phyloP scores from a whole-genome alignment of 2,113 vertebrate species.

The Trachemys scripta region DNA sequence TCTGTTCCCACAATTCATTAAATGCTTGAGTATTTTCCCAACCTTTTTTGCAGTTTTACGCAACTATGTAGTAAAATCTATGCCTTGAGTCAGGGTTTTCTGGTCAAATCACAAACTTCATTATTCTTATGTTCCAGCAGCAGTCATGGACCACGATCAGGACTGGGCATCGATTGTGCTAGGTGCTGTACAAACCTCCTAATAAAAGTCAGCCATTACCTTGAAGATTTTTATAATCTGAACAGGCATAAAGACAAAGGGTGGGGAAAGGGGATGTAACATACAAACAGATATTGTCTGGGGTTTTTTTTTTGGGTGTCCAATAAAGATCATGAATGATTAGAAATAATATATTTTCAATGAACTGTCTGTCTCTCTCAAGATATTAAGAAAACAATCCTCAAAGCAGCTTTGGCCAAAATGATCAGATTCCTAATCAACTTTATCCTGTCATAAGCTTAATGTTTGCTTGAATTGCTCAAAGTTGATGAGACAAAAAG shows the following conservation, averaged over 20 bases:
- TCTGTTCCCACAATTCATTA: neutral
- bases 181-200: neutral
- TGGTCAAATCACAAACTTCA: neutral
- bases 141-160: neutral
- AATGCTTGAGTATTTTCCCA: neutral
- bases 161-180: neutral
- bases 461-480: neutral
- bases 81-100: neutral
- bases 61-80: neutral
- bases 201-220: neutral
- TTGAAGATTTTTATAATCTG: neutral
- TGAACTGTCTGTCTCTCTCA: neutral
- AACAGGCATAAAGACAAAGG: neutral
- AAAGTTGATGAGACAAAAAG: conserved; percentile 43
- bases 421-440: conserved; percentile 11
- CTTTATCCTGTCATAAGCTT: conserved; percentile 51
- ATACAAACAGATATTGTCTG: neutral
- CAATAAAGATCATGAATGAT: neutral
- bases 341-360: neutral
- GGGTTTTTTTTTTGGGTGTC: neutral
- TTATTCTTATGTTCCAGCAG: neutral
- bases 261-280: neutral
- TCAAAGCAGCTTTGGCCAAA: neutral
- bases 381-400: neutral
- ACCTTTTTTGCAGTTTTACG: neutral